Evolutionary conservation across 2,797 vertebrate genomes (phyloP).

Genomic region (Euphonia xanthogaster): DNA sequence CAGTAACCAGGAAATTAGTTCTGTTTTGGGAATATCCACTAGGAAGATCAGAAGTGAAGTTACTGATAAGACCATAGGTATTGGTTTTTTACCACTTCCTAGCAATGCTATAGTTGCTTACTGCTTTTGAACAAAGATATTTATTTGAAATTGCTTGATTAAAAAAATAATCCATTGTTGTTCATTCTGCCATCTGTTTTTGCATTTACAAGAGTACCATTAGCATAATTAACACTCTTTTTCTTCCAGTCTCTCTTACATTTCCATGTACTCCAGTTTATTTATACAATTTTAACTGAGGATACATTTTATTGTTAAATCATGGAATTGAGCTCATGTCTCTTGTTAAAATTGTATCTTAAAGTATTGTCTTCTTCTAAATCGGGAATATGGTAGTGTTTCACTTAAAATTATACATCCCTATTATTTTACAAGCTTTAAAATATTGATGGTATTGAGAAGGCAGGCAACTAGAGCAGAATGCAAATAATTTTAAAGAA

Average conservation of each 20-base stretch:
- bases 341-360: slow-evolving; percentile 28
- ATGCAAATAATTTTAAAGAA: not conserved
- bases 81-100: not conserved
- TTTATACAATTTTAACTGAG: slow-evolving; percentile 21
- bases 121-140: slow-evolving; percentile 53
- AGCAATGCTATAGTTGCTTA: not conserved
- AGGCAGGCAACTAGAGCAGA: not conserved
- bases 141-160: slow-evolving; percentile 60
- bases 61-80: not conserved
- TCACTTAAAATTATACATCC: not conserved
- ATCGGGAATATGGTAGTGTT: not conserved
- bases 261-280: slow-evolving; percentile 31
- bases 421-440: not conserved
- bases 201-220: slow-evolving; percentile 41
- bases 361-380: not conserved
- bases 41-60: not conserved
- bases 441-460: not conserved
- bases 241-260: slow-evolving; percentile 19
- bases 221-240: slow-evolving; percentile 66
- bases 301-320: slow-evolving; percentile 43
- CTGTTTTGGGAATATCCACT: not conserved
- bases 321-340: slow-evolving; percentile 1
- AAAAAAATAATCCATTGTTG: slow-evolving; percentile 51
- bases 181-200: slow-evolving; percentile 64
- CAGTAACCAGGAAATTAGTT: not conserved